phyloP scores from a whole-genome alignment of 2,888 invertebrate genomes.

The Drosophila setosimentum region DNA sequence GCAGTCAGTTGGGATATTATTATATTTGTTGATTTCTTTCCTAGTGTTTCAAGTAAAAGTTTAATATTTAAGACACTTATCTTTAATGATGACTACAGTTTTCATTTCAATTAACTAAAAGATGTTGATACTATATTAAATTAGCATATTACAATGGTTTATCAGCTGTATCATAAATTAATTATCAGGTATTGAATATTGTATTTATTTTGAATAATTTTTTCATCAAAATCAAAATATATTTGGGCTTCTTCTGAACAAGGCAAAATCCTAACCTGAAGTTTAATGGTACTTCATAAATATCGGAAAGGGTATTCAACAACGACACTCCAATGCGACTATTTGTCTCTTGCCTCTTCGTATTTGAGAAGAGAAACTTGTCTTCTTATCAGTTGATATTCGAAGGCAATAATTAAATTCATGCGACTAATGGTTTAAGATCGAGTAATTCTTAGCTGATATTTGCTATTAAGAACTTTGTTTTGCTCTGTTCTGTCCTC shows the following conservation, averaged over 20 bases:
- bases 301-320: not conserved
- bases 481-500: not conserved
- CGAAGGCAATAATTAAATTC: conserved; percentile 28
- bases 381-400: conserved; percentile 38
- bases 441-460: conserved; percentile 1
- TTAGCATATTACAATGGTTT: not conserved
- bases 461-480: conserved; percentile 11
- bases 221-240: not conserved
- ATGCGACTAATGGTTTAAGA: conserved; percentile 29
- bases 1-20: not conserved
- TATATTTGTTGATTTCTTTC: no score
- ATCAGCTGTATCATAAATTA: not conserved
- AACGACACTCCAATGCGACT: not conserved
- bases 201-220: not conserved
- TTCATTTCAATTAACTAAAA: not conserved
- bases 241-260: not conserved
- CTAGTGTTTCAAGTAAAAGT: not conserved
- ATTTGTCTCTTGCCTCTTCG: not conserved
- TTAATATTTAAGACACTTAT: not conserved
- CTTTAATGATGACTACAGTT: not conserved
- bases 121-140: not conserved
- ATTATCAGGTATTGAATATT: not conserved
- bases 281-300: not conserved
- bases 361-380: conserved; percentile 26
- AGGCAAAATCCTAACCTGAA: not conserved